Conservation (phyloP, 1,140 invertebrate genomes). For the Grapholita molesta region DNA sequence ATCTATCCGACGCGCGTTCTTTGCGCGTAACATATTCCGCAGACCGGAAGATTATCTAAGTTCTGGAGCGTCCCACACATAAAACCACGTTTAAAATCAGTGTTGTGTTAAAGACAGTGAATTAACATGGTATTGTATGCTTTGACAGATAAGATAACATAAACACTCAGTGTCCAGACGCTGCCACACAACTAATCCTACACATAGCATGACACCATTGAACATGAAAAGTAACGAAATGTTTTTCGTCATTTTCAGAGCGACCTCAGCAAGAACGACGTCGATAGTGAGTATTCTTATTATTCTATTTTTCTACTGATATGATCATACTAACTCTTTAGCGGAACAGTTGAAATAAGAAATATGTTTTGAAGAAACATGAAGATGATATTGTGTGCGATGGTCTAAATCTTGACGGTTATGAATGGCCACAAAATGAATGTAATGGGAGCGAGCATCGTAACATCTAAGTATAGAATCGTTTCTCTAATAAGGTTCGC, state of each 20-base stretch:
- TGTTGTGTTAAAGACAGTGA: constrained; percentile 64
- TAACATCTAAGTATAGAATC: constrained; percentile 62
- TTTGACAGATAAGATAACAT: constrained; percentile 30
- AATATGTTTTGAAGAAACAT: too few species aligned
- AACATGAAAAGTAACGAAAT: constrained; percentile 61
- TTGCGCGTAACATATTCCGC: constrained; percentile 54
- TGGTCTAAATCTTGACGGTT: not conserved
- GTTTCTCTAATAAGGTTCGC: constrained; percentile 65
- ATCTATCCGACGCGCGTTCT: constrained; percentile 32
- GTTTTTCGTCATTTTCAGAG: constrained; percentile 81
- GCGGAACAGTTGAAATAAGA: not conserved
- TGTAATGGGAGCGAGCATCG: constrained; percentile 32
- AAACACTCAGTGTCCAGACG: constrained; percentile 35
- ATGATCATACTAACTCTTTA: not conserved
- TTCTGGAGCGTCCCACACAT: constrained; percentile 25
- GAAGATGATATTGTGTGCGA: not conserved
- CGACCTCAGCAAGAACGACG: constrained; percentile 84
- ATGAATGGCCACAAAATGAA: constrained; percentile 26
- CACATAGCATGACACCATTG: constrained; percentile 46
- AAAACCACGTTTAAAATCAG: constrained; percentile 33
- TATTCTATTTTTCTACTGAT: not conserved
- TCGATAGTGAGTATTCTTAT: constrained; percentile 84
- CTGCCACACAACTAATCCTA: constrained; percentile 40
- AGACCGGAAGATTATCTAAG: constrained; percentile 59
- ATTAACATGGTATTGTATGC: constrained; percentile 43